Evolutionary conservation across 2,113 vertebrate species (phyloP).

Genomic region (Lagenorhynchus albirostris): DNA sequence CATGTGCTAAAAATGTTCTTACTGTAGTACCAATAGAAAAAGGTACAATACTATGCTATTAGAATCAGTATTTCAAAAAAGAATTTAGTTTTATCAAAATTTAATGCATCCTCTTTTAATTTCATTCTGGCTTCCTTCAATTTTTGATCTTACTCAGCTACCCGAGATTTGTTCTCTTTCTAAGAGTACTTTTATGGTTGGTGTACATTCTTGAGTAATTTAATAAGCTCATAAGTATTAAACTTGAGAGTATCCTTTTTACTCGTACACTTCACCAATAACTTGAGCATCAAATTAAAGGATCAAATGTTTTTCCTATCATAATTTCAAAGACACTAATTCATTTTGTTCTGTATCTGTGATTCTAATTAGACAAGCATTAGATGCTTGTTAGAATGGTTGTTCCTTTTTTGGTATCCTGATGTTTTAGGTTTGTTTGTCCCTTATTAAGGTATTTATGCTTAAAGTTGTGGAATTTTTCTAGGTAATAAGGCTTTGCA

Average conservation of each 20-base stretch:
- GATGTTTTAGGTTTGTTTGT: not conserved
- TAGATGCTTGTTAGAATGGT: not conserved
- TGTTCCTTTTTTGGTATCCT: not conserved
- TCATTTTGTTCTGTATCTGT: not conserved
- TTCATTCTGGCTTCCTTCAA: not conserved
- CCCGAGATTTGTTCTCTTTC: not conserved
- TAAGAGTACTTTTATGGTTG: not conserved
- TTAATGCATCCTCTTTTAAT: not conserved
- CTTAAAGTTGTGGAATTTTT: not conserved
- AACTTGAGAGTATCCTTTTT: not conserved
- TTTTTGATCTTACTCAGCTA: not conserved
- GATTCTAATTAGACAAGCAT: not conserved
- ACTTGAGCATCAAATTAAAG: not conserved
- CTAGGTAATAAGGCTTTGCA: not conserved
- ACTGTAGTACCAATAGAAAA: not conserved
- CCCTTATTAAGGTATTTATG: not conserved
- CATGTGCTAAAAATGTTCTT: not conserved
- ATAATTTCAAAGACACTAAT: not conserved
- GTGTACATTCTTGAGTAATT: not conserved
- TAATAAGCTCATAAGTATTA: not conserved
- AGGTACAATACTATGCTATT: not conserved
- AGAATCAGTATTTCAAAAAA: not conserved
- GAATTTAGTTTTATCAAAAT: not conserved
- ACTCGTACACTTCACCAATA: not conserved
- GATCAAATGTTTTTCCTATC: not conserved